These are phyloP conservation scores for Bufotes viridis DNA, from an alignment of 2,797 vertebrate genomes.

Conservation along the genomic window DNA sequence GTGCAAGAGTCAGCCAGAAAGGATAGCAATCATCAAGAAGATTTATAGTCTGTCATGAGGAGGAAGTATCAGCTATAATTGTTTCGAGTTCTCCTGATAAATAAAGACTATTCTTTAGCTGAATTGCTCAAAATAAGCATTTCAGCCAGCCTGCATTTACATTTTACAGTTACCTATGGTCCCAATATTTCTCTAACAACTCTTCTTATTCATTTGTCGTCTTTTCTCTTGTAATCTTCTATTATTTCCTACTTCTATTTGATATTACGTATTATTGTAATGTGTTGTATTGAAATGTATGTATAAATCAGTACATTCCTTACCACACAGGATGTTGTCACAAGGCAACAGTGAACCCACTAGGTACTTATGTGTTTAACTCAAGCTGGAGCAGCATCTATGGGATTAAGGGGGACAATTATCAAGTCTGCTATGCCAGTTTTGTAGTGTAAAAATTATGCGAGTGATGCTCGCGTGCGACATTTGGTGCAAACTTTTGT, in stretches of 20 bases:
- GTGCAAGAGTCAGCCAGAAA: constrained; percentile 29
- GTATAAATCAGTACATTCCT: not conserved
- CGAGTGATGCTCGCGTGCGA: no score
- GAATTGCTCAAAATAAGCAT: not conserved
- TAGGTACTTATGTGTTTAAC: no score
- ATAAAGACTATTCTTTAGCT: constrained; percentile 2
- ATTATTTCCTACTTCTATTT: not conserved
- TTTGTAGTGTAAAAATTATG: no score
- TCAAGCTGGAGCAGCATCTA: no score
- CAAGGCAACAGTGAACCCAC: not conserved
- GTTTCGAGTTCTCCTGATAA: constrained; percentile 38
- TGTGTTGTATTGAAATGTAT: not conserved
- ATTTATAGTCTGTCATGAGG: constrained; percentile 32
- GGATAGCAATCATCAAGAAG: constrained; percentile 47
- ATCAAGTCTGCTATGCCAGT: no score
- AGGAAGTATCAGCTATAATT: constrained; percentile 35
- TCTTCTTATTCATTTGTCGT: not conserved
- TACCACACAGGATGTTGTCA: not conserved
- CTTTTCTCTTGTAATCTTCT: not conserved
- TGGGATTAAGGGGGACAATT: no score
- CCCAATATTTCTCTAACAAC: not conserved
- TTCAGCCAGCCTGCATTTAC: not conserved
- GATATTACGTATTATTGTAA: not conserved
- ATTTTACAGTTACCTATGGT: not conserved
- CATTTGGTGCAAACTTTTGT: no score